Base-by-base conservation (phyloP, 2,113 vertebrate species). In the Zosterops japonicus region DNA sequence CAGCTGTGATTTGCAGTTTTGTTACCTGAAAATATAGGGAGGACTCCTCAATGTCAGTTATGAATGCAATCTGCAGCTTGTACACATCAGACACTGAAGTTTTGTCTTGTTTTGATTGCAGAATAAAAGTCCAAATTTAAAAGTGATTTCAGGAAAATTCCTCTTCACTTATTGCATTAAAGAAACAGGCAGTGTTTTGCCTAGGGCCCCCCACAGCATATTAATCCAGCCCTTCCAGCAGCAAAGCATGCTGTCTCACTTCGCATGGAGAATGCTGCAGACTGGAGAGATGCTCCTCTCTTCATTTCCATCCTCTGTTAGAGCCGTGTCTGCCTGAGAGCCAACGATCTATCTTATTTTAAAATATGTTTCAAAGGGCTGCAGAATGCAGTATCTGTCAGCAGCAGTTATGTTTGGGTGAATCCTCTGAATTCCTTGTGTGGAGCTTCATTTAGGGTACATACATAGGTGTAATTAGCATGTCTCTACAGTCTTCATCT, bases 261-360 rank as follows among this genome's bases (percentile, higher is more conserved):
- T 44, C 0, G 0, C 59, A 24, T 3, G 4, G 31, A 36, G 11
- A 78, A 44, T 24, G 57, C 31, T 10, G 15, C 41, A 47, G 13
- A n/a, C 22, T 31, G 55, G 24, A 46, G 31, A 89, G 42, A 44
- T 41, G 16, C 49, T 78, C 24, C 24, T 74, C 47, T 74, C 35
- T 36, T 49, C 15, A 53, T n/a, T 69, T 44, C 46, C 55, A 57
- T 55, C 9, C 44, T 44, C 25, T 87, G 29, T 53, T 1, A 47
- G 29, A 89, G 31, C 14, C 1, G 2, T 1, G 0, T 15, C 42
- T 75, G 20, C 36, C 21, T 23, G 47, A 71, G 13, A 75, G 31
- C 5, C 23, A 55, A 60, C 41, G 22, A 44, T 33, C 15, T 64
- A 5, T 17, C 24, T 42, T 39, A 36, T 68, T 41, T 55, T 1